Percentiles rank a stretch among this genome's conserved stretches.
Conservation (phyloP, 2,113 vertebrate species). For the Prionailurus bengalensis region DNA sequence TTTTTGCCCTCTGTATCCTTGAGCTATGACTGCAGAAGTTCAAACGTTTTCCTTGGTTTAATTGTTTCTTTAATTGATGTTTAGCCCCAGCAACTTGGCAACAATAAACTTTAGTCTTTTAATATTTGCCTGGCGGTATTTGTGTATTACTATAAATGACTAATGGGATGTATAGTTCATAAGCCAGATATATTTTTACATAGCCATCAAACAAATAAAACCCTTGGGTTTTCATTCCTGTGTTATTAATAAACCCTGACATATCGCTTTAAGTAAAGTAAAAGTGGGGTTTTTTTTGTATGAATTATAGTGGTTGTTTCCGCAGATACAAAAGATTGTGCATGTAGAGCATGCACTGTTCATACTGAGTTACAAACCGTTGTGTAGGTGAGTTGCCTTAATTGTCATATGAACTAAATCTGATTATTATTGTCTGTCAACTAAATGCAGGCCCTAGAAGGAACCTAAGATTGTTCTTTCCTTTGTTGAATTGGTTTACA, state of each 20-base stretch:
- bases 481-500: background rate
- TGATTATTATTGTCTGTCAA: constrained; percentile 1
- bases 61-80: constrained; percentile 44
- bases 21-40: constrained; percentile 49
- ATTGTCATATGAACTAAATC: background rate
- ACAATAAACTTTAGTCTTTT: constrained; percentile 32
- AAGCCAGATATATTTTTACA: constrained; percentile 50
- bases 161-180: constrained; percentile 3
- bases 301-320: constrained; percentile 43
- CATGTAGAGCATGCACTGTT: background rate
- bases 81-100: background rate
- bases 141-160: constrained; percentile 26
- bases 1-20: constrained; percentile 35
- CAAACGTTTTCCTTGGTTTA: constrained; percentile 25
- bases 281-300: background rate
- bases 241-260: constrained; percentile 35
- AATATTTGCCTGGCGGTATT: constrained; percentile 22
- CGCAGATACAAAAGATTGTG: background rate
- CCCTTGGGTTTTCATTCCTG: background rate
- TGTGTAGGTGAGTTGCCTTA: background rate
- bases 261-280: background rate
- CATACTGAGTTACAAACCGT: background rate
- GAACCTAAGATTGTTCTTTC: background rate
- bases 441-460: background rate
- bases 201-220: constrained; percentile 39